A percentile compares a stretch with the other conserved stretches of the same genome.
phyloP scores from a whole-genome alignment of 2,113 vertebrate genomes.

The Acanthisitta chloris region DNA sequence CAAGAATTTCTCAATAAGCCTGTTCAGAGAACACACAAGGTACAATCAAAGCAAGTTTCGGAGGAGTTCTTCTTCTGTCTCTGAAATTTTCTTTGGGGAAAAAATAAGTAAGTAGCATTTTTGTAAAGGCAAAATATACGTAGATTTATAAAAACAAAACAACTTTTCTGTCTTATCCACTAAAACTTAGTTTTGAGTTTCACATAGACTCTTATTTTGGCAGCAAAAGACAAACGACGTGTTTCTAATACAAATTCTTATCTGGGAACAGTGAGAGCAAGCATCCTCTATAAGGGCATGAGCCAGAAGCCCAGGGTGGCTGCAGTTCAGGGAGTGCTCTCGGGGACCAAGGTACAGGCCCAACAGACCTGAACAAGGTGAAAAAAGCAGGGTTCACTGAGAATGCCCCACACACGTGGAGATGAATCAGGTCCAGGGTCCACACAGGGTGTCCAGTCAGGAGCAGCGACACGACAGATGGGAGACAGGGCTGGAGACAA shows the following conservation, averaged over 20 bases:
- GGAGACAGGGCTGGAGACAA: not conserved
- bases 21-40: not conserved
- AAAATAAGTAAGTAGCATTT: not conserved
- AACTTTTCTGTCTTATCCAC: not conserved
- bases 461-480: not conserved
- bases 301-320: not conserved
- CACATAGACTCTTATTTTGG: not conserved
- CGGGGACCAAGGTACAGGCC: not conserved
- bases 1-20: not conserved
- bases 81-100: not conserved
- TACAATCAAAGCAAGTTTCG: not conserved
- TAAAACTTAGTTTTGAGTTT: not conserved
- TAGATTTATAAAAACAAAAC: not conserved
- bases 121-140: not conserved
- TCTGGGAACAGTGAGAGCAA: not conserved
- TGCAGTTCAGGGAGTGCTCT: not conserved
- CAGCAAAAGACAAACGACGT: not conserved
- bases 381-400: not conserved
- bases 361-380: not conserved
- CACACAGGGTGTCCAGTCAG: not conserved
- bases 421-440: not conserved
- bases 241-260: not conserved
- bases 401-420: fast-evolving
- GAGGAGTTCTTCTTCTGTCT: not conserved
- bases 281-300: fast-evolving